Evolutionary conservation across 2,888 invertebrate genomes (phyloP).

Genomic region (Drosophila subsilvestris): DNA sequence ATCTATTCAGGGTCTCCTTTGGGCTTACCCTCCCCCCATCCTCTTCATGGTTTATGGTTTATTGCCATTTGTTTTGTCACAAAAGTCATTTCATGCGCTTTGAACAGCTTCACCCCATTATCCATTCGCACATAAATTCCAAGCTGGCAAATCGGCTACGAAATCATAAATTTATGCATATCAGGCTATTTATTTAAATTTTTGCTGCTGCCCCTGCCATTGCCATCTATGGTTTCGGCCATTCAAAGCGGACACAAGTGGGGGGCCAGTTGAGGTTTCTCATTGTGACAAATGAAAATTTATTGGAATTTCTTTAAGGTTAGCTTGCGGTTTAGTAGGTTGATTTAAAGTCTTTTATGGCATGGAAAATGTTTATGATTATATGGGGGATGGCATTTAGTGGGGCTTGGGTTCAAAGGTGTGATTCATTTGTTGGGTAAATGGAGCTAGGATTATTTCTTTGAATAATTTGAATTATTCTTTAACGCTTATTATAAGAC

Average conservation of each 20-base stretch:
- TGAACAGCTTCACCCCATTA: conserved; percentile 43
- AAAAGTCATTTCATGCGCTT: conserved; percentile 66
- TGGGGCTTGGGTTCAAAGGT: background rate
- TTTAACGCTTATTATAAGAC: no score
- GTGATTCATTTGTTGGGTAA: background rate
- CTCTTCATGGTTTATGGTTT: conserved; percentile 59
- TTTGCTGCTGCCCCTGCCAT: conserved; percentile 19
- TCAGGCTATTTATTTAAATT: conserved; percentile 52
- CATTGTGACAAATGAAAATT: conserved; percentile 1
- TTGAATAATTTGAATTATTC: no score
- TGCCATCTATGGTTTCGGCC: background rate
- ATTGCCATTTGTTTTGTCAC: conserved; percentile 74
- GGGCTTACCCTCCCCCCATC: conserved; percentile 16
- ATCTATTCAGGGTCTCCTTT: conserved; percentile 18
- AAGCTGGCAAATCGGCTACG: conserved; percentile 45
- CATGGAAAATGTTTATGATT: background rate
- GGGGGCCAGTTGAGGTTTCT: background rate
- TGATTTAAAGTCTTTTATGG: background rate
- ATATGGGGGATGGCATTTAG: background rate
- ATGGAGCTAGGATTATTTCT: no score
- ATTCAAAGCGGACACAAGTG: background rate
- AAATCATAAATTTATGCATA: conserved; percentile 56
- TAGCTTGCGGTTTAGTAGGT: background rate
- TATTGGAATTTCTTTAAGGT: background rate
- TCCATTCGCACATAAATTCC: conserved; percentile 60